These are phyloP conservation scores for Drosophila neonasuta DNA, from an alignment of 2,888 invertebrate genomes.

Conservation along the genomic window DNA sequence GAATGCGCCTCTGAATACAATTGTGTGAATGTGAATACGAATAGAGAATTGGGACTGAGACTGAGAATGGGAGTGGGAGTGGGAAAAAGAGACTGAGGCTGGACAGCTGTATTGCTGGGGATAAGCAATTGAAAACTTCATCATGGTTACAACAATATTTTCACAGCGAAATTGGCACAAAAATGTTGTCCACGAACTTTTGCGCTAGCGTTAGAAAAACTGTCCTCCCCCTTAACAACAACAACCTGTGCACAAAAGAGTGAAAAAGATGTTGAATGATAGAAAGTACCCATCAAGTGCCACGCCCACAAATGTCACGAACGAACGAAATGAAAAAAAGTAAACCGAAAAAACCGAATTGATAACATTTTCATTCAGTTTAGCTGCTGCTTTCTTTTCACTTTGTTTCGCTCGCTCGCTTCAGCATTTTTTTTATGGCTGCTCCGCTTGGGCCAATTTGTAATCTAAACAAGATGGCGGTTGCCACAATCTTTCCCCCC, in stretches of 20 bases:
- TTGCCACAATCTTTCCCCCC: not conserved
- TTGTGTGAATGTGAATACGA: constrained; percentile 5
- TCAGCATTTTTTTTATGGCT: constrained; percentile 8
- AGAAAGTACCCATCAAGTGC: constrained; percentile 29
- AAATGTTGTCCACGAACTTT: constrained; percentile 74
- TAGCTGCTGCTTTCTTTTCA: constrained; percentile 30
- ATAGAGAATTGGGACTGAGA: not conserved
- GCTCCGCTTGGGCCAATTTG: constrained; percentile 66
- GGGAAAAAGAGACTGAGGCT: not conserved
- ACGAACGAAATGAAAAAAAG: not conserved
- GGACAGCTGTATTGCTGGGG: constrained; percentile 40
- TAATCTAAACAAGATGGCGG: constrained; percentile 76
- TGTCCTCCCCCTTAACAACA: constrained; percentile 2
- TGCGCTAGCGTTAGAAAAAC: constrained; percentile 58
- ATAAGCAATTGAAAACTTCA: constrained; percentile 76
- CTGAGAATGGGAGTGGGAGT: not conserved
- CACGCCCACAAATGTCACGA: constrained; percentile 55
- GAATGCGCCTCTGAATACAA: constrained; percentile 6
- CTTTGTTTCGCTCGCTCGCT: not conserved
- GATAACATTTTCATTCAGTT: constrained; percentile 68
- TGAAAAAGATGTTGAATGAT: constrained; percentile 3
- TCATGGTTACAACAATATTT: constrained; percentile 77
- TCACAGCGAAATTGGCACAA: constrained; percentile 75
- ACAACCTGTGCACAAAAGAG: constrained; percentile 24
- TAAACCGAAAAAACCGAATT: constrained; percentile 59